Evolutionary conservation across 2,797 vertebrate genomes (phyloP).

Genomic region (Bradypus variegatus): DNA sequence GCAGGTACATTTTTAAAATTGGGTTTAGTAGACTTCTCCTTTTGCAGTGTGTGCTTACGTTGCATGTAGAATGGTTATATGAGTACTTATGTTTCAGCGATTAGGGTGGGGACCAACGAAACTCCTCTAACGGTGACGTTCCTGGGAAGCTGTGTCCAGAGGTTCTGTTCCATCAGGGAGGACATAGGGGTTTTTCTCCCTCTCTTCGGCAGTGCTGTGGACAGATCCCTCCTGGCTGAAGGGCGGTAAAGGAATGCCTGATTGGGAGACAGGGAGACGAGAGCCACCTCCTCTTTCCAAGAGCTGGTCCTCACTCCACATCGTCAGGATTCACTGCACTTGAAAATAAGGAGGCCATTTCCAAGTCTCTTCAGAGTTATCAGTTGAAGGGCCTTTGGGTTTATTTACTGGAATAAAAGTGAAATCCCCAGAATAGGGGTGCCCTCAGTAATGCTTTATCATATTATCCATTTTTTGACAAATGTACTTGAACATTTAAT

Average conservation of each 20-base stretch:
- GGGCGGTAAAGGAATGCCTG: not conserved
- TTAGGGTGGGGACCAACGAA: rapidly evolving
- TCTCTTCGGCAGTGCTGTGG: rapidly evolving
- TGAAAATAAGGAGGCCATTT: not conserved
- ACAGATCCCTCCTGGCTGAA: too few relatives aligned
- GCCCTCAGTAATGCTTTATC: not conserved
- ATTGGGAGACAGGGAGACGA: too few relatives aligned
- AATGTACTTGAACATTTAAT: not conserved
- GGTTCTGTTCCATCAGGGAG: rapidly evolving
- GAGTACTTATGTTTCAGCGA: not conserved
- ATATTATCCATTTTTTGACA: not conserved
- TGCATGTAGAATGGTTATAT: rapidly evolving
- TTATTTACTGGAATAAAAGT: not conserved
- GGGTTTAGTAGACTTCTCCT: not conserved
- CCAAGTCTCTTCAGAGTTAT: not conserved
- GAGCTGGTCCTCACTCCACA: rapidly evolving
- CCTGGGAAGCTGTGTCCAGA: too few relatives aligned
- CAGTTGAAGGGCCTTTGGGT: not conserved
- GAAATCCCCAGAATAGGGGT: not conserved
- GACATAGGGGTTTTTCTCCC: rapidly evolving
- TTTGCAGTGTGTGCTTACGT: not conserved
- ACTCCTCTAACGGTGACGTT: not conserved
- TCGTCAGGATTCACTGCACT: not conserved
- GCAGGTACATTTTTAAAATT: not conserved
- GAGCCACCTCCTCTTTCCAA: rapidly evolving